Evolutionary conservation across 2,113 vertebrate genomes (phyloP).

Genomic region (Alligator mississippiensis): DNA sequence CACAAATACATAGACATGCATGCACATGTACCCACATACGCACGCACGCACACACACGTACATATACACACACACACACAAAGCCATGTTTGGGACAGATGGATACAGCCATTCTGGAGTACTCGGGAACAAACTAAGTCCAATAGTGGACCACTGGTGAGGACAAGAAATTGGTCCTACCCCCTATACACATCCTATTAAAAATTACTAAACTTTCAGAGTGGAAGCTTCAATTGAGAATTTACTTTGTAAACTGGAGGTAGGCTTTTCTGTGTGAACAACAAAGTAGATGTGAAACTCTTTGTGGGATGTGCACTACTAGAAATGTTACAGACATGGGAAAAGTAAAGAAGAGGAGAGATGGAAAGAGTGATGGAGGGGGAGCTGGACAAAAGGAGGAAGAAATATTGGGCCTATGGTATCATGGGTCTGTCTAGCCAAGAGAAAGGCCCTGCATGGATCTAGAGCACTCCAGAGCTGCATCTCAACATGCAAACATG

Average conservation of each 20-base stretch:
- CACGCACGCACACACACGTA: no score
- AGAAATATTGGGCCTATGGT: background rate
- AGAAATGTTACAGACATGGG: background rate
- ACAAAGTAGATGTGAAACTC: background rate
- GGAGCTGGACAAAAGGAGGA: conserved; percentile 38
- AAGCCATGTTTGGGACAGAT: conserved; percentile 2
- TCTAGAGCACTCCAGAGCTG: background rate
- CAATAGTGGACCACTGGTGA: background rate
- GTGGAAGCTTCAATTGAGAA: background rate
- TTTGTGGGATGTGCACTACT: background rate
- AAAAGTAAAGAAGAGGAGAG: background rate
- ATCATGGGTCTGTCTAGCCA: background rate
- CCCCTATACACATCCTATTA: background rate
- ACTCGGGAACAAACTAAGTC: conserved; percentile 39
- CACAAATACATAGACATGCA: conserved; percentile 59
- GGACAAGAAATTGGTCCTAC: background rate
- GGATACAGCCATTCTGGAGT: conserved; percentile 59
- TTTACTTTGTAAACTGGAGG: background rate
- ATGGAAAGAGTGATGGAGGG: background rate
- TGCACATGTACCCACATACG: background rate
- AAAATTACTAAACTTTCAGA: background rate
- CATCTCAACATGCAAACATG: background rate
- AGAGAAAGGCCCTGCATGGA: background rate
- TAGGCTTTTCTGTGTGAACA: rapidly evolving
- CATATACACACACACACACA: background rate